phyloP scores from a whole-genome alignment of 2,888 invertebrate species.

The Sepiola atlantica region DNA sequence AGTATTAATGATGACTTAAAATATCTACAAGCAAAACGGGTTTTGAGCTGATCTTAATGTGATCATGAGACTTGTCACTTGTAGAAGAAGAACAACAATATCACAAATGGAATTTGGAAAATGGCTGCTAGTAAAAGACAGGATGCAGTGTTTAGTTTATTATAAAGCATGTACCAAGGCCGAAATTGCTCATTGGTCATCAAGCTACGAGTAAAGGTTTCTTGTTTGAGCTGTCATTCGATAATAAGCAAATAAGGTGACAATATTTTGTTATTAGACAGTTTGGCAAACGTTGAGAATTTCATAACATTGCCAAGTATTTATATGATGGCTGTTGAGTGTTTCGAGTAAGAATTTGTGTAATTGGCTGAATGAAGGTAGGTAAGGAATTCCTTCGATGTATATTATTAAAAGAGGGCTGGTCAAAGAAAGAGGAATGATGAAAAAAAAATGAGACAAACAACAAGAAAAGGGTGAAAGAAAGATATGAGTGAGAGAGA shows the following conservation, averaged over 20 bases:
- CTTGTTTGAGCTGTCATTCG: background rate
- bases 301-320: background rate
- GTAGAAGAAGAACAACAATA: background rate
- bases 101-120: background rate
- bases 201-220: background rate
- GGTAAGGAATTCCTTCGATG: background rate
- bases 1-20: background rate
- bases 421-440: background rate
- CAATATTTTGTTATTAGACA: background rate
- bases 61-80: background rate
- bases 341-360: background rate
- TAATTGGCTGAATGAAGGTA: background rate
- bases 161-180: background rate
- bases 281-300: background rate
- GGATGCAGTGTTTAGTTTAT: too few relatives aligned
- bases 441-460: too few relatives aligned
- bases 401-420: background rate
- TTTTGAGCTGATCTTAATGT: background rate
- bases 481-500: too few relatives aligned
- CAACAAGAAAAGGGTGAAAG: too few relatives aligned
- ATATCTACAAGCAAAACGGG: background rate
- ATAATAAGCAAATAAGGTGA: background rate
- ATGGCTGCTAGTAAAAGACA: background rate
- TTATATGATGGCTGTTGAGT: background rate
- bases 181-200: background rate